Evolutionary conservation across 92 coral and sea anemone genomes (phyloP), one percentile per base, ranked within the genome.

Genomic region (Ricordea florida): DNA sequence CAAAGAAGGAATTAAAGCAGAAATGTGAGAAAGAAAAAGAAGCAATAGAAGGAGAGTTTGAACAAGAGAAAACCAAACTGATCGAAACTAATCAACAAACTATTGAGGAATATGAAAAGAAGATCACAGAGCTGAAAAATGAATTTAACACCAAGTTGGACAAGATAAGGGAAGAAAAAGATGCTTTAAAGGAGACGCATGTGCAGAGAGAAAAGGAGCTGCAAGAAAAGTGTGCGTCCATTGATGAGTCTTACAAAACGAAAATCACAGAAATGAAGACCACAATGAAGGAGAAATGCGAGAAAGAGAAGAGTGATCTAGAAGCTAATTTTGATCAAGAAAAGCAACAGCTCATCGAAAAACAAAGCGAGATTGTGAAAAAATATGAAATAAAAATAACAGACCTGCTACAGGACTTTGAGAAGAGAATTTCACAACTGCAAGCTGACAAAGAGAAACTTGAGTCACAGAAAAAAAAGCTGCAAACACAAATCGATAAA

Each of bases 331-430:
- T 81, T 37, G 68, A 24, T 11, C 72, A 73, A 22, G 85, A 81
- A 18, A 72, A 57, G 13, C 71, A 81, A 51, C 72, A 67, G 53
- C 28, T 81, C 3, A 41, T 48, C 14, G 65, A 69, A 10, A 55
- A 61, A 46, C 57, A 56, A 37, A 56, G 79, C 21, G 69, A 69
- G 21, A 68, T 57, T 43, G 79, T 66, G 2, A 79, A 79, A 62
- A 69, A 79, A 53, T 57, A 57, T 31, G 66, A 55, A 11, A 45
- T 46, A 15, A 59, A 58, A 59, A 84, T 69, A 17, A 66, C 49
- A 18, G 82, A 65, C 52, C 22, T 37, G 67, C 66, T 69, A 16
- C 64, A 85, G 24, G 86, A 85, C 6, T 65, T 44, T n/a, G 91
- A 85, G 38, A 86, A 45, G 24, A 57, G 79, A 30, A 57, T 4